Base-by-base conservation (phyloP, 2,888 invertebrate species). In the Cyrtodaria siliqua region DNA sequence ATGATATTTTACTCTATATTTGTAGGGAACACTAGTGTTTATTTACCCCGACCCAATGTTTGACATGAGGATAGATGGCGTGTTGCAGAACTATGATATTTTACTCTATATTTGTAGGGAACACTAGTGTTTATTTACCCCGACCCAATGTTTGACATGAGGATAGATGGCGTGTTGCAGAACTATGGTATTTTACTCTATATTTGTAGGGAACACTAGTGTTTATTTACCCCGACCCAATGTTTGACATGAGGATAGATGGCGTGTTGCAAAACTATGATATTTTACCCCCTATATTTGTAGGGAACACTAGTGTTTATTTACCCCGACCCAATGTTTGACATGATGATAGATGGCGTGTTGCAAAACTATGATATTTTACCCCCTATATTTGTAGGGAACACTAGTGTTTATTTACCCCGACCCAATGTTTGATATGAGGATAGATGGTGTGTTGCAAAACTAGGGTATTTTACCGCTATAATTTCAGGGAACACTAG, bases 401-500 rank as follows among this genome's bases (percentile, higher is more conserved):
- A n/a, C n/a, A n/a, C n/a, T n/a, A n/a, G n/a, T n/a, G n/a, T n/a
- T n/a, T n/a, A n/a, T n/a, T n/a, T n/a, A n/a, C n/a, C n/a, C n/a
- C n/a, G n/a, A n/a, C n/a, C n/a, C n/a, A n/a, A n/a, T n/a, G n/a
- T n/a, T n/a, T n/a, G n/a, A n/a, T n/a, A n/a, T n/a, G n/a, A n/a
- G n/a, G n/a, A n/a, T n/a, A n/a, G n/a, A n/a, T n/a, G n/a, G n/a
- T n/a, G n/a, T n/a, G n/a, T n/a, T n/a, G n/a, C n/a, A n/a, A n/a
- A n/a, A n/a, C n/a, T n/a, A n/a, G n/a, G n/a, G n/a, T n/a, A n/a
- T n/a, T n/a, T n/a, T n/a, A n/a, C n/a, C 93, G 96, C 96, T 71
- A 97, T 90, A 96, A 96, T 50, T 96, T 96, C 79, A 96, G 96
- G 95, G 93, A 96, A 88, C 97, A 97, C 92, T 96, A 96, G 96